Conservation (phyloP, 2,797 vertebrate species). For the Crenuchus spilurus region DNA sequence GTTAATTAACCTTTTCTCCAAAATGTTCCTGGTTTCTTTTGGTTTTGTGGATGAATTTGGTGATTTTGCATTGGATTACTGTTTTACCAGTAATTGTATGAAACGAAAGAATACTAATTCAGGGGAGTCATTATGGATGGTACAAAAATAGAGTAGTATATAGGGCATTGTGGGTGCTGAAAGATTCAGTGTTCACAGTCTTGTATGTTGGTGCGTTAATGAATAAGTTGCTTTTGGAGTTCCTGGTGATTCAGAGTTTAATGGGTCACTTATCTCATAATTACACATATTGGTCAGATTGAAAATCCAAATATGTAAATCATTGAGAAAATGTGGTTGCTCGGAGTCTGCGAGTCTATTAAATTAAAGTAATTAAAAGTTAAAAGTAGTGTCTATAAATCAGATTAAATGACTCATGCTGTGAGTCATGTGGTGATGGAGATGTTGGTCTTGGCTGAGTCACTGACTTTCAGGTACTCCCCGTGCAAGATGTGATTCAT, state of each 20-base stretch:
- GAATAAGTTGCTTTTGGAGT: slow-evolving; percentile 6
- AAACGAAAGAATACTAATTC: slow-evolving; percentile 35
- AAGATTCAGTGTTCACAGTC: slow-evolving; percentile 3
- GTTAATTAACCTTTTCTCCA: background rate
- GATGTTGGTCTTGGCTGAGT: slow-evolving; percentile 48
- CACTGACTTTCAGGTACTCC: slow-evolving; percentile 19
- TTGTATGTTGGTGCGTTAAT: slow-evolving; percentile 21
- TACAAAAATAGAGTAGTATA: too few species aligned
- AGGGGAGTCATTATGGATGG: too few species aligned
- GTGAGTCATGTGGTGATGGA: slow-evolving; percentile 36
- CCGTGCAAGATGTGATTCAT: slow-evolving; percentile 6
- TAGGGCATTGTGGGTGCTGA: slow-evolving; percentile 13
- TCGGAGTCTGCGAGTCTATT: background rate
- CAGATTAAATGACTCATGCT: slow-evolving; percentile 40
- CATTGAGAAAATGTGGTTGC: background rate
- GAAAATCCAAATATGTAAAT: slow-evolving; percentile 25
- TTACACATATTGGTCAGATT: background rate
- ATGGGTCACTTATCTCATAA: slow-evolving; percentile 14
- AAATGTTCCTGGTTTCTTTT: too few species aligned
- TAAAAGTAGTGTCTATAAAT: slow-evolving; percentile 28
- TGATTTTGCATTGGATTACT: background rate
- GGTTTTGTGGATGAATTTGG: background rate
- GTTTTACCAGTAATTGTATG: slow-evolving; percentile 13
- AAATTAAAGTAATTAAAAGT: slow-evolving; percentile 26
- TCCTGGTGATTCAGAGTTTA: background rate